Conservation (phyloP, 1,140 invertebrate genomes). For the Halotydeus destructor region DNA sequence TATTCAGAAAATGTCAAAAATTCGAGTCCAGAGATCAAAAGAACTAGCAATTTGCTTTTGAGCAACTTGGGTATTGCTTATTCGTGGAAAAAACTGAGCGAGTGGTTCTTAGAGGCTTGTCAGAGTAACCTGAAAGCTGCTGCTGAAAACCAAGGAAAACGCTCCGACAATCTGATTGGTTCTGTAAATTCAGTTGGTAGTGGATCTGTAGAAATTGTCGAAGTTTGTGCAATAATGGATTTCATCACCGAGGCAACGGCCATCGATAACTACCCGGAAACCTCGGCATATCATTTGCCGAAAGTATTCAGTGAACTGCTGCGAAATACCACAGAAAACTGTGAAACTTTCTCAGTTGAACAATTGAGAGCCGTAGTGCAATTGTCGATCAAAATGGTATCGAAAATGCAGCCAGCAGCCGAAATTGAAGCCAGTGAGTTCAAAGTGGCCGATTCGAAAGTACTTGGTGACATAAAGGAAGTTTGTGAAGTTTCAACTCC, state of each 20-base stretch:
- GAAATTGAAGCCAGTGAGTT: neutral
- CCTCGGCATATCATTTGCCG: slow-evolving; percentile 53
- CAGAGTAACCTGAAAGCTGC: neutral
- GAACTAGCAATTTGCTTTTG: slow-evolving; percentile 10
- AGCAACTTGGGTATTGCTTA: slow-evolving; percentile 12
- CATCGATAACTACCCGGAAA: slow-evolving; percentile 50
- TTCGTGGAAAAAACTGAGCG: slow-evolving; percentile 7
- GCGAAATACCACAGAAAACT: slow-evolving; percentile 33
- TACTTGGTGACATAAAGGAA: slow-evolving; percentile 1
- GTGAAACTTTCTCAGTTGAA: slow-evolving; percentile 33
- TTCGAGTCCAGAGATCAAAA: neutral
- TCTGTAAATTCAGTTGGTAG: slow-evolving; percentile 19
- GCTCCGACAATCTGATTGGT: neutral
- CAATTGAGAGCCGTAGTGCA: slow-evolving; percentile 42
- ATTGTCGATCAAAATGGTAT: slow-evolving; percentile 50
- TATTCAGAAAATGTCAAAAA: slow-evolving; percentile 1
- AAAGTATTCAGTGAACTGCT: slow-evolving; percentile 42
- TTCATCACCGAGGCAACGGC: slow-evolving; percentile 9
- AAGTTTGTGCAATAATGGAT: slow-evolving; percentile 31
- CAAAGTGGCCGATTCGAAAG: no score
- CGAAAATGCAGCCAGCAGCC: slow-evolving; percentile 41
- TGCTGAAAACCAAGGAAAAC: neutral
- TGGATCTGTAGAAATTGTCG: slow-evolving; percentile 21
- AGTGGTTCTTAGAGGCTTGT: slow-evolving; percentile 5
- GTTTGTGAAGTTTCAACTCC: no score